These are phyloP conservation scores for Hemistola chrysoprasaria DNA, from an alignment of 2,888 invertebrate species.

Conservation along the genomic window DNA sequence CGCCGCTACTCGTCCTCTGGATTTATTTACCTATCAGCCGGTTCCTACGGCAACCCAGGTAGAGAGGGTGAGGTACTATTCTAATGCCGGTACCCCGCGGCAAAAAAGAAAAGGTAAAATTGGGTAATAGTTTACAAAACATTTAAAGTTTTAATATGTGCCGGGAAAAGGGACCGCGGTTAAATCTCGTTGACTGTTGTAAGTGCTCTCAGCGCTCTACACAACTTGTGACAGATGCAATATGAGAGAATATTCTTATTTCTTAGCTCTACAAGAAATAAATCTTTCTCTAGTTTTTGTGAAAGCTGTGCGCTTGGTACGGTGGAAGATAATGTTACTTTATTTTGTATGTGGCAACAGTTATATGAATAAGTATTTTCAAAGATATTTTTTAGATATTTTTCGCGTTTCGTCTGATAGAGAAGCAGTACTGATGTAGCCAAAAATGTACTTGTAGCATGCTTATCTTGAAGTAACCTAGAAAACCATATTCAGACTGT, in stretches of 20 bases:
- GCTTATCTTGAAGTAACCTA: too few relatives aligned
- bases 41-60: too few relatives aligned
- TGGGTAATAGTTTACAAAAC: slow-evolving; percentile 1
- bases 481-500: too few relatives aligned
- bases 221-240: slow-evolving; percentile 11
- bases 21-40: too few relatives aligned
- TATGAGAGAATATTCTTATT: slow-evolving; percentile 16
- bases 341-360: slow-evolving; percentile 2
- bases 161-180: background rate
- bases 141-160: slow-evolving; percentile 14
- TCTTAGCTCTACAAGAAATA: slow-evolving; percentile 9
- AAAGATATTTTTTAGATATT: too few relatives aligned
- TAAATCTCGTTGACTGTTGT: slow-evolving; percentile 13
- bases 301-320: slow-evolving; percentile 3
- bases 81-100: too few relatives aligned
- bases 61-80: too few relatives aligned
- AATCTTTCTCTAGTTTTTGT: slow-evolving; percentile 12
- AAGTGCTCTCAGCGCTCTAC: slow-evolving; percentile 1
- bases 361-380: background rate
- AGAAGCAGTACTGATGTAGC: too few relatives aligned
- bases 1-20: too few relatives aligned
- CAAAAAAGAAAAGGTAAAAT: too few relatives aligned
- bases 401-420: too few relatives aligned
- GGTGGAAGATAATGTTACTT: slow-evolving; percentile 14
- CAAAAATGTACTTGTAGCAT: too few relatives aligned